Evolutionary conservation across 2,113 vertebrate species (phyloP), one percentile per base, ranked within the genome.

Genomic region (Orcinus orca): DNA sequence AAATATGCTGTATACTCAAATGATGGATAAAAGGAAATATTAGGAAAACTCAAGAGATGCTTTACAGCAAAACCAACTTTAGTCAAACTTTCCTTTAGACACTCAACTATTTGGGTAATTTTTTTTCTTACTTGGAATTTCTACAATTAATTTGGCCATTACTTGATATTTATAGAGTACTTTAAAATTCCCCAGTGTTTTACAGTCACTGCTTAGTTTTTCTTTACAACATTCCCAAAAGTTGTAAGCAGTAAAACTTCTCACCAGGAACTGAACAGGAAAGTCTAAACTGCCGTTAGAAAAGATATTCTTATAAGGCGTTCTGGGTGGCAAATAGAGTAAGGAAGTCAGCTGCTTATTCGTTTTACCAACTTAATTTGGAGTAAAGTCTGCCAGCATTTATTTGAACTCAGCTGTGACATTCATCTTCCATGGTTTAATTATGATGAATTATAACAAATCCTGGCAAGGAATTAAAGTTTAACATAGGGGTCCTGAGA

Each of bases 321-420:
- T 76, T 92, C 85, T 86, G 33, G 29, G 62, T 79, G 55, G 58
- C 83, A 58, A 82, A 63, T 13, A 10, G 1, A 13, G 25, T n/a
- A 60, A 92, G 36, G 17, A 82, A 95, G 23, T 90, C 44, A 47
- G 41, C 18, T 58, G 74, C 41, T 93, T 94, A 65, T 50, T 55
- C 14, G 33, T 71, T 95, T 93, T 63, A 92, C 3, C 50, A 41
- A 74, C 31, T 93, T 92, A 82, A 92, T 95, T 91, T 89, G 2
- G 15, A 84, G n/a, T 80, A 87, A 96, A 71, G 71, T 97, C 47
- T 88, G 12, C 58, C 74, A 83, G 89, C 47, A 84, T 63, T 84
- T 85, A 87, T 92, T 96, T 90, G 83, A 96, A 96, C 38, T 97
- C 83, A 90, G 53, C 47, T 93, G n/a, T 94, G 44, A 89, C 23